A percentile compares a stretch with the other conserved stretches of the same genome.
Conservation (phyloP, 2,113 vertebrate genomes). For the Cercocebus atys region DNA sequence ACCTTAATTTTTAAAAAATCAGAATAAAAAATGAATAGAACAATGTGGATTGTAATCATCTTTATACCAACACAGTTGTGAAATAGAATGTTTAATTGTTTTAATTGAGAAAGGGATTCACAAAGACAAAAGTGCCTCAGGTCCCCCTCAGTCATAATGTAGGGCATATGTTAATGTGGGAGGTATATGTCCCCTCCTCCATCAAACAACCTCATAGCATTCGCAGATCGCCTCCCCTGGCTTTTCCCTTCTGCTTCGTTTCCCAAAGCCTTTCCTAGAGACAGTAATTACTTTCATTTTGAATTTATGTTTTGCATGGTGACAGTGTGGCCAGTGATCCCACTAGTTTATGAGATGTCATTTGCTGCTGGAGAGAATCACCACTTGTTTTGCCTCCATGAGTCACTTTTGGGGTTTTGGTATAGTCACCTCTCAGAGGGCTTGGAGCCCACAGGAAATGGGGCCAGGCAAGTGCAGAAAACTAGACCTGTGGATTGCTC, state of each 20-base stretch:
- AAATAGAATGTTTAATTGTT: background rate
- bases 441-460: background rate
- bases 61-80: background rate
- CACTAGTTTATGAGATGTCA: background rate
- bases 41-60: background rate
- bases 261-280: background rate
- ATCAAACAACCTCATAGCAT: background rate
- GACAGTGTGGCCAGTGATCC: background rate
- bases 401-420: background rate
- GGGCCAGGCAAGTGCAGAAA: background rate
- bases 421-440: background rate
- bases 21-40: background rate
- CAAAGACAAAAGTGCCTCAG: background rate
- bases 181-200: background rate
- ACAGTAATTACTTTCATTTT: background rate
- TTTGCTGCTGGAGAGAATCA: background rate
- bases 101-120: background rate
- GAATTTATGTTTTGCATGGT: background rate
- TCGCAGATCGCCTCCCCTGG: background rate
- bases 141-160: background rate
- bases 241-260: background rate
- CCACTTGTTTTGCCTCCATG: background rate
- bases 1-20: constrained; percentile 5
- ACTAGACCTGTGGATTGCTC: background rate
- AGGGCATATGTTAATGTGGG: background rate